Conservation (phyloP, 2,113 vertebrate species). For the Bubalus kerabau region DNA sequence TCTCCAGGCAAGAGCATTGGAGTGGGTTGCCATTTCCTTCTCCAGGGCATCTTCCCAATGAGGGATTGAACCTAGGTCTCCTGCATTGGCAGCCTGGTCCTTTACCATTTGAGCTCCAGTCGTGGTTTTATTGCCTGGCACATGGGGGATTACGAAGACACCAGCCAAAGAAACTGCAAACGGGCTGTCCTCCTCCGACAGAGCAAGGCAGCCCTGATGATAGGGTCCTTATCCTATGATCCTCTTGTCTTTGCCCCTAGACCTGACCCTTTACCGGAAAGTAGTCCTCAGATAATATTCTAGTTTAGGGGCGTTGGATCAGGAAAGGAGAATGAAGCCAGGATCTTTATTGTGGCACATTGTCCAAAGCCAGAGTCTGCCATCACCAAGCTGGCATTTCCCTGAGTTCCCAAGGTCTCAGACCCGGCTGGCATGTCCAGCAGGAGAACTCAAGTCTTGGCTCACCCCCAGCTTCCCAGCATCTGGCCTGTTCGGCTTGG, state of each 20-base stretch:
- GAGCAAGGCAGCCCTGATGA: too few species aligned
- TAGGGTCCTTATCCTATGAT: too few species aligned
- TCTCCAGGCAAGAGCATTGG: background rate
- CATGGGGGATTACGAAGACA: too few species aligned
- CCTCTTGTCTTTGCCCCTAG: background rate
- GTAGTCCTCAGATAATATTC: background rate
- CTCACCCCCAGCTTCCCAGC: background rate
- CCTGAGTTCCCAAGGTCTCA: background rate
- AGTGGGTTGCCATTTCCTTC: background rate
- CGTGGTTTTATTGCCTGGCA: too few species aligned
- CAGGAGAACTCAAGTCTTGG: background rate
- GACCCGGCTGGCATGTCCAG: rapidly evolving
- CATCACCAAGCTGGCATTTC: background rate
- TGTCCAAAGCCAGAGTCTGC: background rate
- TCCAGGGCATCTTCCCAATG: background rate
- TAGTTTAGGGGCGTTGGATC: background rate
- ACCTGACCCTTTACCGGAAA: background rate
- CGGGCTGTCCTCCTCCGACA: too few species aligned
- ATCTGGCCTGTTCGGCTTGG: background rate
- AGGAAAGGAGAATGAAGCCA: background rate
- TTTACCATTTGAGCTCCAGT: background rate
- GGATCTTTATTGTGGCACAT: background rate
- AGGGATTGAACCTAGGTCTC: background rate
- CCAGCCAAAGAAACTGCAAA: too few species aligned
- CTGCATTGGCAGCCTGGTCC: background rate